Evolutionary conservation across 2,888 invertebrate genomes (phyloP).

Genomic region (Yponomeuta sedellus): DNA sequence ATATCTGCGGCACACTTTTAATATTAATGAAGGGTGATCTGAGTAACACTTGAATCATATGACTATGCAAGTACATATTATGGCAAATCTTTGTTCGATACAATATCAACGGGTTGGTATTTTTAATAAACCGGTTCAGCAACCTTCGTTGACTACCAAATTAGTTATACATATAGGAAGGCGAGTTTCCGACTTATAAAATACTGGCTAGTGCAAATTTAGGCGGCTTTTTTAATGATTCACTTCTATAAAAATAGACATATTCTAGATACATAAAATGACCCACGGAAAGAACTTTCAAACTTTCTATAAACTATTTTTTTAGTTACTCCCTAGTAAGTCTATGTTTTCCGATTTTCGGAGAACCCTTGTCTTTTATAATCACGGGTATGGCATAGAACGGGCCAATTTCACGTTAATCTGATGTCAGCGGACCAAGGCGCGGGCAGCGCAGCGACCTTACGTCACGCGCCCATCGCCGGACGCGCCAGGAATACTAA

Average conservation of each 20-base stretch:
- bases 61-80: neutral
- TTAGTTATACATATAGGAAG: neutral
- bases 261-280: no score
- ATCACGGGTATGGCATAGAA: no score
- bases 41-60: neutral
- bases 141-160: neutral
- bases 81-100: neutral
- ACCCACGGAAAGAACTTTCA: no score
- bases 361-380: no score
- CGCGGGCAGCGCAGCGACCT: slow-evolving; percentile 43
- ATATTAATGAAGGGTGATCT: no score
- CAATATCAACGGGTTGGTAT: neutral
- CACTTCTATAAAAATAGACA: no score
- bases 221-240: neutral
- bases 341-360: no score
- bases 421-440: slow-evolving; percentile 6
- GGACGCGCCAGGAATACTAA: slow-evolving; percentile 71
- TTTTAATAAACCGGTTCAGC: neutral
- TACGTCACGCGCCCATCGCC: slow-evolving; percentile 67
- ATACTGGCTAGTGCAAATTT: neutral
- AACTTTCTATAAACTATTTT: no score
- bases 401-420: slow-evolving; percentile 1
- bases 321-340: no score
- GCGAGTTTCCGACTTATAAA: neutral
- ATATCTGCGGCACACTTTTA: neutral